Percentiles rank a stretch among this genome's conserved stretches.
Evolutionary conservation across 2,888 invertebrate species (phyloP).

Genomic region (Heliconius ethilla): DNA sequence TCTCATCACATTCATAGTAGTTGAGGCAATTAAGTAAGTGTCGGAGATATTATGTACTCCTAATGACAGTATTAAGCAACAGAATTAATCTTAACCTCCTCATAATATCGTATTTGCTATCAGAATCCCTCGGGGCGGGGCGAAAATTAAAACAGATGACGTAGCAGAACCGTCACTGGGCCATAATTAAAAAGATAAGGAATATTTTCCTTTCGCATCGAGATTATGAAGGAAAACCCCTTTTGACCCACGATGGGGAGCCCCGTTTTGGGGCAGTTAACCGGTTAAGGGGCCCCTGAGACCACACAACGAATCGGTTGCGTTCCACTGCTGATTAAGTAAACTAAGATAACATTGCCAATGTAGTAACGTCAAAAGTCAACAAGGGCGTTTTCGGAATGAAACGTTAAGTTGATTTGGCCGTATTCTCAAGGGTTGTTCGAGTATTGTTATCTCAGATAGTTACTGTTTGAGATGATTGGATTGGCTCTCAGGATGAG

Average conservation of each 20-base stretch:
- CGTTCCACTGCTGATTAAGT: slow-evolving; percentile 78
- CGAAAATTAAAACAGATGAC: slow-evolving; percentile 81
- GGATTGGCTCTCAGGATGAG: slow-evolving; percentile 73
- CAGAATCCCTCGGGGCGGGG: slow-evolving; percentile 61
- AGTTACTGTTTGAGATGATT: slow-evolving; percentile 79
- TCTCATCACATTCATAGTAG: not conserved
- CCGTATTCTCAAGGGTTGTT: slow-evolving; percentile 75
- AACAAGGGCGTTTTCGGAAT: slow-evolving; percentile 72
- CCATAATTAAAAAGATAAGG: slow-evolving; percentile 82
- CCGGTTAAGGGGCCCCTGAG: slow-evolving; percentile 75
- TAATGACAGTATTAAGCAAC: slow-evolving; percentile 38
- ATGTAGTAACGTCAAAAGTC: slow-evolving; percentile 78
- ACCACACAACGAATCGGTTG: slow-evolving; percentile 68
- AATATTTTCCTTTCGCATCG: slow-evolving; percentile 71
- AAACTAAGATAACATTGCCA: slow-evolving; percentile 80
- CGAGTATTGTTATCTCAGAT: slow-evolving; percentile 71
- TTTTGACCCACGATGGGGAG: slow-evolving; percentile 56
- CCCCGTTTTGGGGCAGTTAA: slow-evolving; percentile 62
- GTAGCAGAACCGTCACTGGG: slow-evolving; percentile 68
- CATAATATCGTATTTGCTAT: slow-evolving; percentile 53
- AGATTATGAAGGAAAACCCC: slow-evolving; percentile 69
- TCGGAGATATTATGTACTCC: slow-evolving; percentile 19
- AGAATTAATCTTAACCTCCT: slow-evolving; percentile 48
- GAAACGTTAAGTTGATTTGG: slow-evolving; percentile 78
- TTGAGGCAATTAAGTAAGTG: slow-evolving; percentile 5